Evolutionary conservation across 2,888 invertebrate genomes (phyloP).

Genomic region (Ellobium chinense): DNA sequence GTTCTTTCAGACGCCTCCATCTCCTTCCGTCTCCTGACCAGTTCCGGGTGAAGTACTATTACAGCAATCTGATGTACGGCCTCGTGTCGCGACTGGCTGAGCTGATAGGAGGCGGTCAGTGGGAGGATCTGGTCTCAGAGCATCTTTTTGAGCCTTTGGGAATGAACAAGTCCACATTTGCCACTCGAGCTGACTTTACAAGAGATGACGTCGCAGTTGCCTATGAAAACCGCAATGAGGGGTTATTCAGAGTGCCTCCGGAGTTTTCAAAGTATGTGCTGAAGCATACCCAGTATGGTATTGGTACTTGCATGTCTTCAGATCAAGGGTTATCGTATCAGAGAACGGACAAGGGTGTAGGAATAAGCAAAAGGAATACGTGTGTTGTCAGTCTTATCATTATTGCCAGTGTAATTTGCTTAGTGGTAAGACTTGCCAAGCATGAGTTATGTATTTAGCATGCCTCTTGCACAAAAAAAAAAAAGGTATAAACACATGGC

Average conservation of each 20-base stretch:
- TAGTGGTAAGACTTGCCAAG: too few relatives aligned
- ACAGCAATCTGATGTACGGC: slow-evolving; percentile 76
- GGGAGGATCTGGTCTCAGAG: slow-evolving; percentile 70
- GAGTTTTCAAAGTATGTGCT: slow-evolving; percentile 58
- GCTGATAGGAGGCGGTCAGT: slow-evolving; percentile 59
- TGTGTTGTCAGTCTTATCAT: too few relatives aligned
- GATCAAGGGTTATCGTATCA: too few relatives aligned
- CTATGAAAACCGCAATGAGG: slow-evolving; percentile 56
- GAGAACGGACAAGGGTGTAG: too few relatives aligned
- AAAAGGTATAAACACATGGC: too few relatives aligned
- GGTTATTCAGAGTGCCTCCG: slow-evolving; percentile 52
- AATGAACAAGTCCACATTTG: slow-evolving; percentile 72
- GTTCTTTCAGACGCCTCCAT: slow-evolving; percentile 54
- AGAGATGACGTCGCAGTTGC: slow-evolving; percentile 62
- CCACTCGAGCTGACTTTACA: slow-evolving; percentile 57
- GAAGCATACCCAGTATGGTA: too few relatives aligned
- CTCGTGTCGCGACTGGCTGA: slow-evolving; percentile 69
- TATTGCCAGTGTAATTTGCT: too few relatives aligned
- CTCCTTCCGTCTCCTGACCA: slow-evolving; percentile 53
- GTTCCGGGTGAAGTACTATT: slow-evolving; percentile 69
- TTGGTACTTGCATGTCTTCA: too few relatives aligned
- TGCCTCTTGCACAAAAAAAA: too few relatives aligned
- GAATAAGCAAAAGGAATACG: too few relatives aligned
- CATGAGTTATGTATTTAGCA: too few relatives aligned
- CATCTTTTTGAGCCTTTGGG: slow-evolving; percentile 68